Base-by-base conservation (phyloP, 2,888 invertebrate species). In the Rugalucina vietnamica region DNA sequence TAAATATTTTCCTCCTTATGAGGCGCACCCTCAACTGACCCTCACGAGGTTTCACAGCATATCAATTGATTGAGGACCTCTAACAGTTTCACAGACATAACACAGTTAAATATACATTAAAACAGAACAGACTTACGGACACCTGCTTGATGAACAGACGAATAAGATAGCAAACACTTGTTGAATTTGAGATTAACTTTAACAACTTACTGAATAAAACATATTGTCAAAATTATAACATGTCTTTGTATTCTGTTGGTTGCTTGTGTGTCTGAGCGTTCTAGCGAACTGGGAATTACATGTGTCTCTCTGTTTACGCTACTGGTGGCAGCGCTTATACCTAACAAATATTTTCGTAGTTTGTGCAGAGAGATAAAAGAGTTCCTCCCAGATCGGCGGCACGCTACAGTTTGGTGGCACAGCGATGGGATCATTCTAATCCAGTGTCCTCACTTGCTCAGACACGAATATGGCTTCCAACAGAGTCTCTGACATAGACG, bases 321-420 rank as follows among this genome's bases (percentile, higher is more conserved):
- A 65, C 34, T 65, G 65, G 65, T 65, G 32, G 65, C 65, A 65
- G 65, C 65, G 65, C 29, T 60, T 24, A n/a, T n/a, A n/a, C n/a
- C 5, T 60, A 65, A 27, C 34, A 14, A 39, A 29, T 39, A n/a
- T 43, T 21, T 39, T 72, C n/a, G 24, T 43, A 72, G 49, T 39
- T 24, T 72, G 43, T 18, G 72, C 29, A 43, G 10, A 72, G 72
- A 72, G 49, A 43, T 27, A 34, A 29, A n/a, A n/a, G n/a, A n/a
- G n/a, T n/a, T 72, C 10, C 43, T 43, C 72, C 72, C 72, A 27
- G 43, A 5, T 72, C 72, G 72, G 27, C 72, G 72, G 72, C 72
- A 72, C 72, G 72, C 72, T 72, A 72, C 72, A 72, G 72, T 72
- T 60, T 72, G 72, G 39, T 49, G 72, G 72, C 70, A 69, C 72